Evolutionary conservation across 2,797 vertebrate species (phyloP).

Genomic region (Spinibarbus caldwelli): DNA sequence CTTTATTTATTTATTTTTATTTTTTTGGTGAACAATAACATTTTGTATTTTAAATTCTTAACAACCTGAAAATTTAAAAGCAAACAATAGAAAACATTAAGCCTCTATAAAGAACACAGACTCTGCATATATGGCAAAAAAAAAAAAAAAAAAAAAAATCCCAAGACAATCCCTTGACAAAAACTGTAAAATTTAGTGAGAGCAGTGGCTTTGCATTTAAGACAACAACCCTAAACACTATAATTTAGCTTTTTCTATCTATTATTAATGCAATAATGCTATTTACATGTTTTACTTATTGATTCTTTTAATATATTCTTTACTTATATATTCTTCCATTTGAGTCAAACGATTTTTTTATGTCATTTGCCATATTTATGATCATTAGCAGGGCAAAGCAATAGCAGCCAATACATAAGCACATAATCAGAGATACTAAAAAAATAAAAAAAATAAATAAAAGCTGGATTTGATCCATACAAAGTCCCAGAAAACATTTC

Average conservation of each 20-base stretch:
- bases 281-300: background rate
- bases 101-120: background rate
- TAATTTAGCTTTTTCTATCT: background rate
- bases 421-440: background rate
- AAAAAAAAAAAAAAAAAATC: too few relatives aligned
- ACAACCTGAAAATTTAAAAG: background rate
- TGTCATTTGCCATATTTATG: background rate
- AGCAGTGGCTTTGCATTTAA: background rate
- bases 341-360: background rate
- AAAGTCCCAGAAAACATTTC: background rate
- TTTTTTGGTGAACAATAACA: background rate
- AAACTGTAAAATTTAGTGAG: background rate
- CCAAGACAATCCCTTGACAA: background rate
- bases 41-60: background rate
- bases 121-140: background rate
- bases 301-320: background rate
- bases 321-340: background rate
- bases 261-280: background rate
- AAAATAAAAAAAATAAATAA: background rate
- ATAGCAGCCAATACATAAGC: background rate
- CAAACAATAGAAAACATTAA: background rate
- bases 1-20: too few relatives aligned
- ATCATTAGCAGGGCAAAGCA: background rate
- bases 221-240: background rate
- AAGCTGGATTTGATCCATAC: background rate